Conservation (phyloP, 2,888 invertebrate genomes). For the Frankliniella fusca region DNA sequence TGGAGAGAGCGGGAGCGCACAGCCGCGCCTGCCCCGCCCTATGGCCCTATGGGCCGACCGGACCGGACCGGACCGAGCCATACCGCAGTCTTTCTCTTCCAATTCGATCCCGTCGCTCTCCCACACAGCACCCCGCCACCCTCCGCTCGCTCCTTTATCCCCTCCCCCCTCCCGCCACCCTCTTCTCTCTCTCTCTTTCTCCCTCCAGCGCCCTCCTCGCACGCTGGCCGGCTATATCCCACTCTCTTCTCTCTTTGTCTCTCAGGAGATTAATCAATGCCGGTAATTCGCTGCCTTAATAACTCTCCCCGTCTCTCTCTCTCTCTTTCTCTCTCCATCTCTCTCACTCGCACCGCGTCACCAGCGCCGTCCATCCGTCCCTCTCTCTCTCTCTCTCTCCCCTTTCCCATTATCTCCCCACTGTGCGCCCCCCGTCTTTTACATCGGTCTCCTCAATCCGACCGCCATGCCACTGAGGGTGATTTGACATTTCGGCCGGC, state of each 20-base stretch:
- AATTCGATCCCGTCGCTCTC: slow-evolving; percentile 20
- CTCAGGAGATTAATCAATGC: slow-evolving; percentile 26
- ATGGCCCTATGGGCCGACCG: too few species aligned
- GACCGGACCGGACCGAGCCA: neutral
- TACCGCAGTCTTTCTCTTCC: slow-evolving; percentile 24
- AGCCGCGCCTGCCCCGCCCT: too few species aligned
- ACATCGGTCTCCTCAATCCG: neutral
- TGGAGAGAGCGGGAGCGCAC: neutral
- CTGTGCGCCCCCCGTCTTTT: neutral
- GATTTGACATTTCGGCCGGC: neutral
- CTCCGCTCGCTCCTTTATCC: neutral
- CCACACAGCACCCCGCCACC: neutral
- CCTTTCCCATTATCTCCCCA: too few species aligned
- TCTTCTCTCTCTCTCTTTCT: neutral
- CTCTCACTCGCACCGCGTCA: neutral
- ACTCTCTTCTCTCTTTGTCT: neutral
- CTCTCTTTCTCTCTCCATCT: neutral
- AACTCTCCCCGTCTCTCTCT: neutral
- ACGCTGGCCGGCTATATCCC: neutral
- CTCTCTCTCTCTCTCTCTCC: too few species aligned
- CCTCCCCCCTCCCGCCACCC: neutral
- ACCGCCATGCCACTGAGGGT: neutral
- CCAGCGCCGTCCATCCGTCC: too few species aligned
- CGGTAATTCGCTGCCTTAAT: slow-evolving; percentile 26
- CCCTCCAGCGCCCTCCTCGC: neutral